Conservation (phyloP, 92 coral and sea anemone species). For the Epizoanthus fatuus region DNA sequence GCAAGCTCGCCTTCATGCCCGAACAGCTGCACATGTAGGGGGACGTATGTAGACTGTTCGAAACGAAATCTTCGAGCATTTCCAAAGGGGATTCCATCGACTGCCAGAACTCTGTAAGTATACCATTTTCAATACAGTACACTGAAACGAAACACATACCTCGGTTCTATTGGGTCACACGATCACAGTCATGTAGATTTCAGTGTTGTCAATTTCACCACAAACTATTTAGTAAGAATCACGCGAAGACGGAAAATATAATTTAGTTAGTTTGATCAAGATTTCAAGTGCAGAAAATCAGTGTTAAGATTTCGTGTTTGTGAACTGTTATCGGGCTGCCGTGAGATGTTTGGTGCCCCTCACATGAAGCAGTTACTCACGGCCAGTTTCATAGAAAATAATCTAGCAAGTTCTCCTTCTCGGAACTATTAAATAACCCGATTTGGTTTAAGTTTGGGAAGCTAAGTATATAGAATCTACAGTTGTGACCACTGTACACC, state of each 20-base stretch:
- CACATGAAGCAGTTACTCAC: constrained; percentile 11
- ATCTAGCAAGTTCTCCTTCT: constrained; percentile 28
- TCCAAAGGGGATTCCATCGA: constrained; percentile 53
- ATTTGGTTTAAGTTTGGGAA: constrained; percentile 23
- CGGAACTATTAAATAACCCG: constrained; percentile 26
- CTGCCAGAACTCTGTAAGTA: constrained; percentile 27
- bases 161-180: not conserved
- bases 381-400: constrained; percentile 31
- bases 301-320: constrained; percentile 22
- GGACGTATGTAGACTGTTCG: constrained; percentile 13
- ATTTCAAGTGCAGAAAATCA: not conserved
- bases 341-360: not conserved
- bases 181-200: constrained; percentile 2
- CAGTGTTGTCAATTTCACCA: constrained; percentile 13
- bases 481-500: not conserved
- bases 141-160: constrained; percentile 24
- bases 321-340: constrained; percentile 20
- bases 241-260: not conserved
- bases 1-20: constrained; percentile 20
- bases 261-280: not conserved
- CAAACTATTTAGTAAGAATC: not conserved
- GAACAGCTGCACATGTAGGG: constrained; percentile 10
- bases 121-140: constrained; percentile 18
- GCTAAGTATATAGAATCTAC: not conserved
- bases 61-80: constrained; percentile 13